Evolutionary conservation across 1,140 invertebrate species (phyloP), one percentile per base, ranked within the genome.

Genomic region (Mylabris phalerata): DNA sequence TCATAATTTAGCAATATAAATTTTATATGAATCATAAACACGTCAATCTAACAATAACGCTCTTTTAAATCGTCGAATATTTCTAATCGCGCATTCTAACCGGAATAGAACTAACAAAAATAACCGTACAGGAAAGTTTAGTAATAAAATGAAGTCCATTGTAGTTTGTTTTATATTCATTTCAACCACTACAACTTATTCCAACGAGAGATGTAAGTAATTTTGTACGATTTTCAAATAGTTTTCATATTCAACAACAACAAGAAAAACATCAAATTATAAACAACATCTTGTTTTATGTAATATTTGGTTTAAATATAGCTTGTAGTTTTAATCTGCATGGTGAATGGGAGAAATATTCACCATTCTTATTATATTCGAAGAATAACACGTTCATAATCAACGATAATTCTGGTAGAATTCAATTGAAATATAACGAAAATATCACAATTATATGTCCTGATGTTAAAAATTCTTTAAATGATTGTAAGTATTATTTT

Each of bases 391-490:
- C 57, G 9, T 48, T 55, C 24, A 55, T 71, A 10, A 50, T 66
- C 10, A 44, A 69, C 32, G 69, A 69, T 10, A 52, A 64, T 2
- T 46, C 64, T 9, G 65, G 65, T 9, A 25, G 45, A n/a, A 60
- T 71, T 48, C 26, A 55, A 26, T 59, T 71, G 42, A 55, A 48
- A 41, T 11, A 49, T 2, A 59, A 59, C 3, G 60, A 70, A 42
- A 59, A 55, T 13, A 60, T 71, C 25, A 62, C 55, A 11, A 48
- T 72, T 9, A 5, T 62, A 27, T 72, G 69, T 52, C 63, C 68
- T 10, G 62, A 61, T 57, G 40, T 48, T 11, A 52, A 52, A 32
- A 66, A 66, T 62, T 11, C 42, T 45, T 55, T 66, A 32, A 48
- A 38, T n/a, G 11, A 50, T 24, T 63, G 64, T 55, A 64, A 61